Conservation (phyloP, 2,113 vertebrate species). For the Casuarius casuarius region DNA sequence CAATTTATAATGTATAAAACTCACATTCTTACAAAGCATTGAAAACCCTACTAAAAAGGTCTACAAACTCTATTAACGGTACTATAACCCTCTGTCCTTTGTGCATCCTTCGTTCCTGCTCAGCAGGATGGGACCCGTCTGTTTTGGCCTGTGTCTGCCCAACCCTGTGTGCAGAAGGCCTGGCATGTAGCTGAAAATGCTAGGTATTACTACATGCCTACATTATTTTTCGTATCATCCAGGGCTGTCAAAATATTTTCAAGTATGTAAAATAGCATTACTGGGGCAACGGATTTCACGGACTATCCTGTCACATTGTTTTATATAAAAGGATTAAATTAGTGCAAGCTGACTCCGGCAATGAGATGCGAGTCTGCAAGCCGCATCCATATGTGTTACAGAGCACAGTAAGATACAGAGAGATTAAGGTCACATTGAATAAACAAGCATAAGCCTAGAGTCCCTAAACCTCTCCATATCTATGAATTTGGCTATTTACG, state of each 20-base stretch:
- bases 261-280: not conserved
- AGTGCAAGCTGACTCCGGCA: not conserved
- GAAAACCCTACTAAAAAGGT: not conserved
- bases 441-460: not conserved
- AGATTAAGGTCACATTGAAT: not conserved
- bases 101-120: not conserved
- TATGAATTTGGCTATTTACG: not conserved
- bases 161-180: not conserved
- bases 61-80: not conserved
- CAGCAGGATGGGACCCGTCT: not conserved
- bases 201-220: not conserved
- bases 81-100: not conserved
- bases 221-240: not conserved
- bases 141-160: not conserved
- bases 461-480: not conserved
- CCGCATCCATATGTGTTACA: not conserved
- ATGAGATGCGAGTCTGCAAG: not conserved
- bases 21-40: not conserved
- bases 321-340: conserved; percentile 12
- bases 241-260: not conserved
- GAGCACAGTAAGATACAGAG: not conserved
- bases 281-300: not conserved
- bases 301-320: not conserved
- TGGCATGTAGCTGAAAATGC: not conserved
- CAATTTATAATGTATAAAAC: not conserved